Evolutionary conservation across 2,888 invertebrate species (phyloP), one percentile per base, ranked within the genome.

Genomic region (Tinea pellionella): DNA sequence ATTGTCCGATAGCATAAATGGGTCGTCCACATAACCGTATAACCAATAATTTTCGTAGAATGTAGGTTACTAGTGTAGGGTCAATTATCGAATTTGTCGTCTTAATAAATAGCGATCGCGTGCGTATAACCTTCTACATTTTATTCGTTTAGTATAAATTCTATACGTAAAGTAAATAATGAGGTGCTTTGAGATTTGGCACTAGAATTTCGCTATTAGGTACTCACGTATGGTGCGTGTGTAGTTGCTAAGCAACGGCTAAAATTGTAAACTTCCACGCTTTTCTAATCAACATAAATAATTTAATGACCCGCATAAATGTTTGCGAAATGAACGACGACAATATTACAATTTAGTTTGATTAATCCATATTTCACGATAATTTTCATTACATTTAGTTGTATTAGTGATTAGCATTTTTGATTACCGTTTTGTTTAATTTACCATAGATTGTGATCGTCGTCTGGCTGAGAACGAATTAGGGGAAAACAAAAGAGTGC

Each of bases 51-150:
- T 77, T 78, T 65, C 65, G 68, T 71, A 70, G 69, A 80, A 84
- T 83, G 82, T 84, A 74, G 83, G 83, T 83, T 78, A 84, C 71
- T 70, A 66, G 78, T 74, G 69, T 69, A n/a, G 57, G 57, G n/a
- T 84, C 24, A 37, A 37, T 37, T 47, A 47, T 47, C 15, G 47
- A 16, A 47, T 47, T 47, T 47, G 18, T 16, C 9, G 2, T 8
- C 15, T 18, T 47, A 47, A 47, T 47, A 47, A 47, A 47, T 11
- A 6, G 9, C 37, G 9, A 37, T 37, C 9, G 37, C 37, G 37
- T 37, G 37, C 37, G 37, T 37, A 37, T 1, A 30, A 7, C 6
- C 30, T 9, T 30, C n/a, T n/a, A 24, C 9, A 37, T 37, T 37
- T 30, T 4, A 30, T 30, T 37, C 37, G 37, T 37, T 37, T 37